phyloP scores from a whole-genome alignment of 2,797 vertebrate genomes.

The Chiropotes sagulatus region DNA sequence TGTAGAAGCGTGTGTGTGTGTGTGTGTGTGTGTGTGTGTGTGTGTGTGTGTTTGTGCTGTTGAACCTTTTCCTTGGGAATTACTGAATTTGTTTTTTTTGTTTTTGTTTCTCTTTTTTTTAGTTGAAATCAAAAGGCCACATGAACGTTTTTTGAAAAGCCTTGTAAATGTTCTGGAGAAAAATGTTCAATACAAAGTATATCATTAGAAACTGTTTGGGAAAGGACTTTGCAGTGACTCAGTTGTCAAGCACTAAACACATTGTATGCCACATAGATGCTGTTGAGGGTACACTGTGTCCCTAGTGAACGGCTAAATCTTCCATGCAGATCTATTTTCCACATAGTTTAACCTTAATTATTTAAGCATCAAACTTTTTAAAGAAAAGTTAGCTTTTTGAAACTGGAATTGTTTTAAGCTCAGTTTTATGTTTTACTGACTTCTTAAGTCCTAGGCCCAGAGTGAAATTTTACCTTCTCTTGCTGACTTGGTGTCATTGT shows the following conservation, averaged over 20 bases:
- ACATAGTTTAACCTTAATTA: neutral
- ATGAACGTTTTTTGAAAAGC: neutral
- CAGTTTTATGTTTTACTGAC: neutral
- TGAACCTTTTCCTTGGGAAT: neutral
- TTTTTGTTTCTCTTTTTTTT: neutral
- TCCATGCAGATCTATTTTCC: neutral
- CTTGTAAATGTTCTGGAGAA: neutral
- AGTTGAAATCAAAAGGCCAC: neutral
- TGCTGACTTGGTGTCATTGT: neutral
- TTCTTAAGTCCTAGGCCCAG: neutral
- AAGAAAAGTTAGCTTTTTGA: neutral
- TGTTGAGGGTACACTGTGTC: neutral
- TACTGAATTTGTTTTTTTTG: neutral
- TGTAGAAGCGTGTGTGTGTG: neutral
- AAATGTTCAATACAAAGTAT: neutral
- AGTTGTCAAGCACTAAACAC: neutral
- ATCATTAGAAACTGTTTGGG: neutral
- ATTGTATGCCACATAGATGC: neutral
- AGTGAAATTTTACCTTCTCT: neutral
- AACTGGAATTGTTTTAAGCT: neutral
- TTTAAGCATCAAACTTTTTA: neutral
- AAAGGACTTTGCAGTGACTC: neutral
- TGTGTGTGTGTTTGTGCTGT: rapidly evolving
- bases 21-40: no score
- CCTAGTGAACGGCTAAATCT: neutral